phyloP scores from a whole-genome alignment of 2,888 invertebrate genomes.

The Barypeithes pellucidus region DNA sequence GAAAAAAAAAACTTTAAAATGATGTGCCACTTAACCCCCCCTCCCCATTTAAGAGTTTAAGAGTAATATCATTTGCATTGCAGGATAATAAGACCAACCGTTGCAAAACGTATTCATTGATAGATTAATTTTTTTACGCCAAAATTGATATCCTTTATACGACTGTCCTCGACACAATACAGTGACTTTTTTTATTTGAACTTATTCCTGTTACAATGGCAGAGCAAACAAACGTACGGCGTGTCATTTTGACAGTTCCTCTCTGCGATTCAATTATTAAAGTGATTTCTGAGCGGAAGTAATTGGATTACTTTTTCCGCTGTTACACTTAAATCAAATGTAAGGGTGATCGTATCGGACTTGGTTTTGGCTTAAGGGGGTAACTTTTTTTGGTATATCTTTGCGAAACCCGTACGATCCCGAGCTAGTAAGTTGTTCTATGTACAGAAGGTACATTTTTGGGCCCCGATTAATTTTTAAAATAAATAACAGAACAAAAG shows the following conservation, averaged over 20 bases:
- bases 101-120: not conserved
- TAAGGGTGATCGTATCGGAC: constrained; percentile 24
- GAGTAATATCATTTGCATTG: too few relatives aligned
- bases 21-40: too few relatives aligned
- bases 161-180: constrained; percentile 1
- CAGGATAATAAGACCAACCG: not conserved
- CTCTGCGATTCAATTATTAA: constrained; percentile 16
- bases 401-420: not conserved
- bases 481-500: too few relatives aligned
- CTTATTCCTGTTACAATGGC: constrained; percentile 15
- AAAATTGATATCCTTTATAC: not conserved
- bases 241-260: constrained; percentile 31
- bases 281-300: constrained; percentile 22
- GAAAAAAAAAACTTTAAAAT: too few relatives aligned
- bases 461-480: too few relatives aligned
- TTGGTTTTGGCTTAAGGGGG: not conserved
- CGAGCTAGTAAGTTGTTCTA: too few relatives aligned
- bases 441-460: too few relatives aligned
- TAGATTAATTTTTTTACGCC: not conserved
- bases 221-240: constrained; percentile 23
- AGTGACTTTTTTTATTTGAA: constrained; percentile 19
- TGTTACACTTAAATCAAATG: constrained; percentile 13
- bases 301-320: constrained; percentile 30
- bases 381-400: not conserved
- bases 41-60: too few relatives aligned